Evolutionary conservation across 2,888 invertebrate genomes (phyloP).

Genomic region (Deroplatys truncata): DNA sequence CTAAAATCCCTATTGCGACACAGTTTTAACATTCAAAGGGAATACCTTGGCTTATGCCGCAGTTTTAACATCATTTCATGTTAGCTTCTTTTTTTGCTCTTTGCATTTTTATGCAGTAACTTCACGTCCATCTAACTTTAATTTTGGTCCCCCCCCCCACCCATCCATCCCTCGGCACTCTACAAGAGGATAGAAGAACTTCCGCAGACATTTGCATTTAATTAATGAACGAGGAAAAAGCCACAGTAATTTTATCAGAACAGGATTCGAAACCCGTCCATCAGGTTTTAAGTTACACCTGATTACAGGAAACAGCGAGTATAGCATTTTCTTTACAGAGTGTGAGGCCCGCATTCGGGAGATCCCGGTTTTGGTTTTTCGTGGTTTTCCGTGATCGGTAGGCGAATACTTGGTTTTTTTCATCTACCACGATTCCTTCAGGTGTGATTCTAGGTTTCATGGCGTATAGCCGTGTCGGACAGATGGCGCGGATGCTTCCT

Average conservation of each 20-base stretch:
- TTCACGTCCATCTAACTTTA: background rate
- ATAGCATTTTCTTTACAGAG: too few species aligned
- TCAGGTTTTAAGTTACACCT: background rate
- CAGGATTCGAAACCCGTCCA: background rate
- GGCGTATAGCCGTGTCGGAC: too few species aligned
- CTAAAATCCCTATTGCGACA: background rate
- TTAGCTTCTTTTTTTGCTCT: background rate
- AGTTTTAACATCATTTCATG: background rate
- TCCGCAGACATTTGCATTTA: background rate
- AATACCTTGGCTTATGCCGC: background rate
- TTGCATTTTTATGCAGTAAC: background rate
- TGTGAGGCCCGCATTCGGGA: too few species aligned
- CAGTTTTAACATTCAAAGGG: background rate
- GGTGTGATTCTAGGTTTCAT: too few species aligned
- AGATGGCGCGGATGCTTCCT: too few species aligned
- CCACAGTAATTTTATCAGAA: background rate
- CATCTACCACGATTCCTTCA: too few species aligned
- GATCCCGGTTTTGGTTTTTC: too few species aligned
- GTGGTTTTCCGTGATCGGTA: too few species aligned
- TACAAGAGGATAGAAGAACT: background rate
- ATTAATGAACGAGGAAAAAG: background rate
- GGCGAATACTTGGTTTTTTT: too few species aligned
- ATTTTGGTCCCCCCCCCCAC: background rate
- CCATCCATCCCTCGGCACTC: background rate
- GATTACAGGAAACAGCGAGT: too few species aligned